Evolutionary conservation across 2,888 invertebrate species (phyloP).

Genomic region (Eremobia ochroleuca): DNA sequence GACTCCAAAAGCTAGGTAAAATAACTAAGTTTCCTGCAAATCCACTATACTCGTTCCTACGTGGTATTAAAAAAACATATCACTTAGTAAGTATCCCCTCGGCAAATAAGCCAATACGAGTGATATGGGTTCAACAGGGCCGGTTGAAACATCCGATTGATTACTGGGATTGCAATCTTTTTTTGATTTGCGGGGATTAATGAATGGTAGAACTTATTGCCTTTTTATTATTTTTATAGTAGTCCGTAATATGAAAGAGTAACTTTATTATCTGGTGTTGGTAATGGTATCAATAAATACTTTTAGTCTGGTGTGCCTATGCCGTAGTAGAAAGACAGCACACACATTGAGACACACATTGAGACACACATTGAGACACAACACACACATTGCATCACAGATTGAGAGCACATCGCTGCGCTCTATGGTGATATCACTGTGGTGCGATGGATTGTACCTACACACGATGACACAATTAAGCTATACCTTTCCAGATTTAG

Average conservation of each 20-base stretch:
- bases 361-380: too few species aligned
- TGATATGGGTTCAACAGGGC: slow-evolving; percentile 55
- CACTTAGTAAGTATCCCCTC: slow-evolving; percentile 21
- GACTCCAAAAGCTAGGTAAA: slow-evolving; percentile 59
- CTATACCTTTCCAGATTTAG: not conserved
- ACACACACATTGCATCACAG: too few species aligned
- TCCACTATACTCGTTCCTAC: slow-evolving; percentile 21
- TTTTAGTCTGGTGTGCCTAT: not conserved
- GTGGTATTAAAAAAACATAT: slow-evolving; percentile 45
- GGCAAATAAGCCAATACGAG: slow-evolving; percentile 28
- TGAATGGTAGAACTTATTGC: not conserved
- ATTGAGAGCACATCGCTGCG: not conserved
- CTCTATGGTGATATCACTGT: not conserved
- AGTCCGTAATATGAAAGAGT: not conserved
- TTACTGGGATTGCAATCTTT: slow-evolving; percentile 40
- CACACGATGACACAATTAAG: not conserved
- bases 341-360: too few species aligned
- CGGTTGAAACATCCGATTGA: slow-evolving; percentile 40
- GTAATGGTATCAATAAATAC: not conserved
- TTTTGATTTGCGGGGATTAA: slow-evolving; percentile 20
- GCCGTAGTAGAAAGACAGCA: too few species aligned
- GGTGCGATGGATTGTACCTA: not conserved
- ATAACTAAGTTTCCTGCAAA: slow-evolving; percentile 55
- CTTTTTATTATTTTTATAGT: not conserved
- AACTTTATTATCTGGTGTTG: not conserved